Conservation (phyloP, 2,888 invertebrate species). For the Mesorhabditis sp. region DNA sequence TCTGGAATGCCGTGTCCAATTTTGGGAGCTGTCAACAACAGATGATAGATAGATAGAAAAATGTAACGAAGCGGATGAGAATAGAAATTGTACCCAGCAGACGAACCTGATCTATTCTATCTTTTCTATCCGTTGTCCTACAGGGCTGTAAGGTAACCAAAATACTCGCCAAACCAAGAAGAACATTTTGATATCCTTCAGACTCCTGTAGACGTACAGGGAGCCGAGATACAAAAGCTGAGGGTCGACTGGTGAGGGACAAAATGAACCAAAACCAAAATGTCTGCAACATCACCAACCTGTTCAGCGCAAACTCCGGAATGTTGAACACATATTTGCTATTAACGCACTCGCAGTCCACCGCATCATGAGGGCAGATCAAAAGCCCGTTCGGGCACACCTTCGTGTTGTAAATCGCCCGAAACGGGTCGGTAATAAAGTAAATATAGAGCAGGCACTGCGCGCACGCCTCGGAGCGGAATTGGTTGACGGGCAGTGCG, state of each 20-base stretch:
- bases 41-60: too few species aligned
- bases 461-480: not conserved
- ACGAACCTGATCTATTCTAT: too few species aligned
- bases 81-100: too few species aligned
- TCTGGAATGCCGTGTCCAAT: too few species aligned
- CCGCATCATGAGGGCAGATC: conserved; percentile 17
- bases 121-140: too few species aligned
- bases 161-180: too few species aligned
- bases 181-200: too few species aligned
- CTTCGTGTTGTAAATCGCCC: not conserved
- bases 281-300: conserved; percentile 18
- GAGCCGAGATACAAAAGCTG: not conserved
- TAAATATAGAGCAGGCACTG: not conserved
- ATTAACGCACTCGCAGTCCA: conserved; percentile 29
- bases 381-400: conserved; percentile 19
- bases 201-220: too few species aligned
- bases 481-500: not conserved
- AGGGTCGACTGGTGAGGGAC: not conserved
- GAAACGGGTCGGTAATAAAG: not conserved
- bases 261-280: not conserved
- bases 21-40: too few species aligned
- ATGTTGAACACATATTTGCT: conserved; percentile 30
- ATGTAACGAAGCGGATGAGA: too few species aligned
- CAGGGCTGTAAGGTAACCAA: too few species aligned
- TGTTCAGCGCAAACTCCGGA: conserved; percentile 32